A percentile compares a stretch with the other conserved stretches of the same genome.
Conservation (phyloP, 2,888 invertebrate species). For the Incurvaria masculella region DNA sequence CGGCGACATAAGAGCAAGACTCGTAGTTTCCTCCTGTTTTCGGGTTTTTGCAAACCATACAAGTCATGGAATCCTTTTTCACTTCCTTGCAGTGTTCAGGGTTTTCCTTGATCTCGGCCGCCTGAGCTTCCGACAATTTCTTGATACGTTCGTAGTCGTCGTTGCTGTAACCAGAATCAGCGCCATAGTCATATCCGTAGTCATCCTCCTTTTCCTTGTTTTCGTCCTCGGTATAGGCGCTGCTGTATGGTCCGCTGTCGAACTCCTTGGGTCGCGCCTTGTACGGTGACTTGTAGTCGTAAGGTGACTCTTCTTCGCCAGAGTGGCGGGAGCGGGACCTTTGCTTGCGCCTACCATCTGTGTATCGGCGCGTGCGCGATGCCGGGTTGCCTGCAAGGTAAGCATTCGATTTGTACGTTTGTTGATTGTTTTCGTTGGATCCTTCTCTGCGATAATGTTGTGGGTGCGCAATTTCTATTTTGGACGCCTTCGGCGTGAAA, state of each 20-base stretch:
- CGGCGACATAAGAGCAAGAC: conserved; percentile 74
- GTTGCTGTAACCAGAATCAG: conserved; percentile 50
- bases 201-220: conserved; percentile 37
- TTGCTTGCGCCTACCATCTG: conserved; percentile 37
- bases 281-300: conserved; percentile 49
- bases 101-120: conserved; percentile 59
- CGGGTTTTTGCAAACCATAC: conserved; percentile 70
- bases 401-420: conserved; percentile 48
- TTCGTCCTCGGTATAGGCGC: conserved; percentile 37
- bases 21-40: conserved; percentile 75
- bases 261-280: conserved; percentile 51
- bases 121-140: conserved; percentile 59
- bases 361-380: conserved; percentile 47
- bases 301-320: conserved; percentile 43
- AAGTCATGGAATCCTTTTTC: conserved; percentile 63
- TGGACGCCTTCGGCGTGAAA: conserved; percentile 42
- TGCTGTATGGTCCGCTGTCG: conserved; percentile 41
- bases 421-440: conserved; percentile 28
- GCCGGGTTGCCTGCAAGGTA: conserved; percentile 39
- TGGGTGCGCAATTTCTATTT: conserved; percentile 44
- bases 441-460: conserved; percentile 43
- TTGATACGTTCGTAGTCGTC: conserved; percentile 57
- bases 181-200: conserved; percentile 47
- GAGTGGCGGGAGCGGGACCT: conserved; percentile 18
- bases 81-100: conserved; percentile 64